Percentiles rank a stretch among this genome's conserved stretches.
phyloP scores from a whole-genome alignment of 1,140 invertebrate species.

The Drosophila baimaii region DNA sequence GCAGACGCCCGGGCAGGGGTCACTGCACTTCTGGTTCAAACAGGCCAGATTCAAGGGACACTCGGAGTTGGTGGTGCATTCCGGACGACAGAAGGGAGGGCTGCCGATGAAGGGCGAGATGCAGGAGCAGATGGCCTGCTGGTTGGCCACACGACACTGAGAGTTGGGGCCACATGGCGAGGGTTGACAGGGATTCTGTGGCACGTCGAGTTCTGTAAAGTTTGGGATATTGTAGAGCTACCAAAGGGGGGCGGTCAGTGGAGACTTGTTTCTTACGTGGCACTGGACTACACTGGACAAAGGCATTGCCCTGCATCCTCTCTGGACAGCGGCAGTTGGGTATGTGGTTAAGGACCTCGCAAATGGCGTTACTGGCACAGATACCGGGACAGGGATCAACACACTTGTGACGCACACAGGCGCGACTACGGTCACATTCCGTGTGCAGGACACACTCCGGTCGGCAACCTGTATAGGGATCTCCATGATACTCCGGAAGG shows the following conservation, averaged over 20 bases:
- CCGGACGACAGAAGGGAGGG: slow-evolving; percentile 90
- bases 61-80: slow-evolving; percentile 88
- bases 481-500: slow-evolving; percentile 87
- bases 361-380: slow-evolving; percentile 89
- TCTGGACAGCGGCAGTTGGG: slow-evolving; percentile 89
- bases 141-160: slow-evolving; percentile 87
- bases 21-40: slow-evolving; percentile 88
- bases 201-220: slow-evolving; percentile 81
- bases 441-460: slow-evolving; percentile 94
- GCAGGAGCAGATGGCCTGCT: slow-evolving; percentile 89
- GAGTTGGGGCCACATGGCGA: slow-evolving; percentile 90
- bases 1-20: slow-evolving; percentile 90
- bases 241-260: slow-evolving; percentile 59
- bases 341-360: slow-evolving; percentile 91
- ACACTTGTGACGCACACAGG: slow-evolving; percentile 91
- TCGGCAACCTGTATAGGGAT: slow-evolving; percentile 89
- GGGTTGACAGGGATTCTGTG: slow-evolving; percentile 86
- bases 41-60: slow-evolving; percentile 89
- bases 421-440: slow-evolving; percentile 90
- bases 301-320: slow-evolving; percentile 91
- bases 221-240: slow-evolving; percentile 10
- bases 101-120: slow-evolving; percentile 90
- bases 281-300: slow-evolving; percentile 87
- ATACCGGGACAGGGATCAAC: slow-evolving; percentile 90
- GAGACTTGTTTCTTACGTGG: slow-evolving; percentile 86